Evolutionary conservation across 2,888 invertebrate species (phyloP).

Genomic region (Eulithis prunata): DNA sequence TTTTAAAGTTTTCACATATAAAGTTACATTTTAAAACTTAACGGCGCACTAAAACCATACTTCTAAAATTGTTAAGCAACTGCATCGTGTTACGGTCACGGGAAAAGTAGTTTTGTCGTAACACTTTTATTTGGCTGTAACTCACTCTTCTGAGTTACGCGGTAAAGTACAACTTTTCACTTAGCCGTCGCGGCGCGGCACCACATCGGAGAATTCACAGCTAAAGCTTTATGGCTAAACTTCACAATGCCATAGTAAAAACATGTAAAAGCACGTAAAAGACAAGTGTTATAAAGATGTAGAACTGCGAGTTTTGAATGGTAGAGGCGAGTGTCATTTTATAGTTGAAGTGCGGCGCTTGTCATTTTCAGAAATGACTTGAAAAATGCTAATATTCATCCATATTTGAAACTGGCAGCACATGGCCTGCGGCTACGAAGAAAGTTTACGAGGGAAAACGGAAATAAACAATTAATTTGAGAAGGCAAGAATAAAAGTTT

Average conservation of each 20-base stretch:
- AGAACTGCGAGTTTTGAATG: neutral
- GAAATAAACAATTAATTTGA: conserved; percentile 42
- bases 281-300: neutral
- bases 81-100: conserved; percentile 41
- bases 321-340: neutral
- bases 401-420: conserved; percentile 17
- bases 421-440: conserved; percentile 22
- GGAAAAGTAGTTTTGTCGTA: conserved; percentile 52
- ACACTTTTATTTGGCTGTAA: conserved; percentile 49
- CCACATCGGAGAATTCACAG: conserved; percentile 63
- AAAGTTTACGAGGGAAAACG: conserved; percentile 32
- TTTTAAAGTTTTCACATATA: too few relatives aligned
- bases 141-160: conserved; percentile 51
- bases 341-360: too few relatives aligned
- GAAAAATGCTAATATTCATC: neutral
- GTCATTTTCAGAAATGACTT: neutral
- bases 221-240: conserved; percentile 61
- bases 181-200: conserved; percentile 50
- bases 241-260: conserved; percentile 46
- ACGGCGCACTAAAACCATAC: neutral
- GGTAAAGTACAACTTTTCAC: conserved; percentile 71
- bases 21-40: neutral
- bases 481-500: conserved; percentile 49
- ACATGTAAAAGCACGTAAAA: neutral
- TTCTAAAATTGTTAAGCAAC: conserved; percentile 16